These are phyloP conservation scores for Aviceda subcristata DNA, from an alignment of 2,113 vertebrate genomes.

Conservation along the genomic window DNA sequence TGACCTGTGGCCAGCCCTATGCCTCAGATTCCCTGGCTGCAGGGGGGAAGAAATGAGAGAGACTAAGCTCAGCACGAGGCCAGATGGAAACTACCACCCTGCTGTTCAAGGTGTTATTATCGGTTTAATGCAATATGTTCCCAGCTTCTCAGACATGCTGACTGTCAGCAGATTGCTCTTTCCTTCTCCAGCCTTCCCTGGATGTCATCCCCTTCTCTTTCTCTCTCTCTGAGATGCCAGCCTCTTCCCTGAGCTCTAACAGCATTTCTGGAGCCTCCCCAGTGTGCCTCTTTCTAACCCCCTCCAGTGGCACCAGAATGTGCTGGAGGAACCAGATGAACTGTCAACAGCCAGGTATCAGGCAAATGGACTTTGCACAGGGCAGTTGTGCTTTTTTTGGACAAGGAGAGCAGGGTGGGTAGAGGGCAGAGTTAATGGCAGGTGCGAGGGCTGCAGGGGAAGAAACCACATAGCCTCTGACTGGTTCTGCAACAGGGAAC, in stretches of 20 bases:
- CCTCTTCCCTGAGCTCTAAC: background rate
- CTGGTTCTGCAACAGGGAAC: background rate
- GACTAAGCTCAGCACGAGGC: background rate
- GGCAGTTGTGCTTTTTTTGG: background rate
- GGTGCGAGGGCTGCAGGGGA: background rate
- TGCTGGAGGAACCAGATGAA: background rate
- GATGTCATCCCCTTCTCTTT: background rate
- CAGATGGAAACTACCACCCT: background rate
- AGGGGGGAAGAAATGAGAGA: background rate
- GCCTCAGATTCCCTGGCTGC: slow-evolving; percentile 1
- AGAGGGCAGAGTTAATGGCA: background rate
- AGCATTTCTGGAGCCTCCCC: background rate
- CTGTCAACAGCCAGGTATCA: background rate
- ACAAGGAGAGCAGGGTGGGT: background rate
- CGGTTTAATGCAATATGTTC: background rate
- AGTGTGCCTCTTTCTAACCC: background rate
- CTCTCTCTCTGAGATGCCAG: background rate
- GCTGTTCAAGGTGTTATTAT: slow-evolving; percentile 31
- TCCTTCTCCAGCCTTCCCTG: slow-evolving; percentile 2
- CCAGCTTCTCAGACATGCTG: slow-evolving; percentile 18
- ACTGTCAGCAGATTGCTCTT: slow-evolving; percentile 38
- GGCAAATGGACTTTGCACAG: background rate
- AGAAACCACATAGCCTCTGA: background rate
- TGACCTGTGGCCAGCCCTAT: background rate
- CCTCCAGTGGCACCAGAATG: background rate